Evolutionary conservation across 2,888 invertebrate genomes (phyloP), one percentile per base, ranked within the genome.

Genomic region (Synergus laeviventris): DNA sequence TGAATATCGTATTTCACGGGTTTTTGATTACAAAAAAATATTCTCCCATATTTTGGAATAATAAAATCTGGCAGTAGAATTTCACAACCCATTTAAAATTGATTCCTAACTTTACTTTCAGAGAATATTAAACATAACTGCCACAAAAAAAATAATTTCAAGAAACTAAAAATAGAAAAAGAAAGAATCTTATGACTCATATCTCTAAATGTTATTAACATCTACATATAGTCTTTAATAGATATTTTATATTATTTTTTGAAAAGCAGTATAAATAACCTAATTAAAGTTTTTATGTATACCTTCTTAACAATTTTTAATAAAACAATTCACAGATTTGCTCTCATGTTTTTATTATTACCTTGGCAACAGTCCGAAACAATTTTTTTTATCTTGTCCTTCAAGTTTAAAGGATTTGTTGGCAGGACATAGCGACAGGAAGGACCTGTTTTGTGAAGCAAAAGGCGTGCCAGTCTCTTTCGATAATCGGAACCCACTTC

Each of bases 401-500:
- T 61, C 16, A 61, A 61, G 61, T 14, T 61, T 36, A 16, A 9
- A 31, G 31, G 73, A 49, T 45, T 39, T 24, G n/a, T 36, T 39
- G 49, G 73, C 49, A 45, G 39, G 42, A 21, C 3, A 8, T 24
- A 21, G 21, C 66, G 21, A 36, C n/a, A 18, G 54, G 18, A 64
- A 36, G 59, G 60, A 66, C 24, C 49, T n/a, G 24, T 74, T 21
- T 73, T 73, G 38, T 38, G 9, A 42, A 56, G 66, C 73, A 56
- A 78, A 64, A 74, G 61, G 61, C 66, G 59, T 73, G 70, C 62
- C 66, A 61, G 73, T 60, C 70, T 77, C 79, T 78, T 75, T 76
- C 75, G 77, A 80, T 78, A 80, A 83, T 83, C 81, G 80, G 77
- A 76, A 79, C 75, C 81, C 77, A 80, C 81, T 82, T 83, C 78